Percentiles rank a stretch among this genome's conserved stretches.
phyloP scores from a whole-genome alignment of 2,113 vertebrate species.

The Silurus asotus region DNA sequence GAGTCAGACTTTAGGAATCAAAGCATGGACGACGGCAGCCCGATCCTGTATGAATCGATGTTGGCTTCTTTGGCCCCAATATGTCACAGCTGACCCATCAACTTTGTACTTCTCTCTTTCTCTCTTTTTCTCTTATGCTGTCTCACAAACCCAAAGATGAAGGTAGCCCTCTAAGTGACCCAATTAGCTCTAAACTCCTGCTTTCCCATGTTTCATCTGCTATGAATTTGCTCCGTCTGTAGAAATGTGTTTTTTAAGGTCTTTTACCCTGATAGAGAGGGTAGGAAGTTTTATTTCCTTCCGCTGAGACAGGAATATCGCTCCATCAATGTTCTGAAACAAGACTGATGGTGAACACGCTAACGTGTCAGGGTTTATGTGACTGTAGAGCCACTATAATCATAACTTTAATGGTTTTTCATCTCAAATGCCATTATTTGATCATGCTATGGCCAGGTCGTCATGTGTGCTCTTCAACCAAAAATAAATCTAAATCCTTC shows the following conservation, averaged over 20 bases:
- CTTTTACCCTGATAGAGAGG: background rate
- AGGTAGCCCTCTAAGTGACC: conserved; percentile 21
- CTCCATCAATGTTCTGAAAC: conserved; percentile 10
- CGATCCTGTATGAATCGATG: conserved; percentile 4
- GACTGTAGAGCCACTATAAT: background rate
- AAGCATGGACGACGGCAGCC: background rate
- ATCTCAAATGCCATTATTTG: background rate
- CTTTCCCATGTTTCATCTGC: conserved; percentile 20
- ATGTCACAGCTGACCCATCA: conserved; percentile 29
- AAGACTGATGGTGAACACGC: conserved; percentile 4
- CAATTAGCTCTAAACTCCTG: conserved; percentile 27
- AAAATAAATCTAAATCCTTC: no score
- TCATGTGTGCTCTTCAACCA: background rate
- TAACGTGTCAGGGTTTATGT: background rate
- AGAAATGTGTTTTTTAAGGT: conserved; percentile 5
- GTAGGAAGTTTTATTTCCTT: background rate
- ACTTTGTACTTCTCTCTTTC: background rate
- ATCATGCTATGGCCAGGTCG: background rate
- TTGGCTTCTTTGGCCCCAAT: conserved; percentile 22
- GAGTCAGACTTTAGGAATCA: background rate
- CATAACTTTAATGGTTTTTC: background rate
- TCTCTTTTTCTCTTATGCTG: background rate
- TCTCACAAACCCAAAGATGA: conserved; percentile 18
- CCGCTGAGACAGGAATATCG: conserved; percentile 6
- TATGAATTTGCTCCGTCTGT: conserved; percentile 26